Evolutionary conservation across 2,797 vertebrate species (phyloP).

Genomic region (Cryptoblepharus egeriae): DNA sequence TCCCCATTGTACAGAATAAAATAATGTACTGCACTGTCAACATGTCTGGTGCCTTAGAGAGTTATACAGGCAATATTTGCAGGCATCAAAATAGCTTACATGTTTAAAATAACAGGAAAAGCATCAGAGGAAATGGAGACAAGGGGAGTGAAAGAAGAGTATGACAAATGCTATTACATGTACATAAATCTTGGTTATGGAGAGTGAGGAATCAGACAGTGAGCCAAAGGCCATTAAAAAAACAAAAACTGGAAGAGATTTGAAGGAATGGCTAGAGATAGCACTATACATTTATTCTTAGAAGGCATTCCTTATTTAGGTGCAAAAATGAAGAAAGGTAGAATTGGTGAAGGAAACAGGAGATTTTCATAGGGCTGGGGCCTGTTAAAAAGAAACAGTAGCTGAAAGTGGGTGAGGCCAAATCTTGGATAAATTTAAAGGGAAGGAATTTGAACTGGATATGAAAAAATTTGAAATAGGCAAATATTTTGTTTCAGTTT

Average conservation of each 20-base stretch:
- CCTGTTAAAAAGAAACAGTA: not conserved
- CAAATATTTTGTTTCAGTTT: not conserved
- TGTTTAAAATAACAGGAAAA: not conserved
- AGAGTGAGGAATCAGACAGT: not conserved
- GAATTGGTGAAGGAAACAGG: not conserved
- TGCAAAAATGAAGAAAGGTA: not conserved
- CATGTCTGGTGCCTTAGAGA: not conserved
- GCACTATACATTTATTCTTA: not conserved
- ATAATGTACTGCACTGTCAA: not conserved
- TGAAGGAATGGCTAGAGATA: not conserved
- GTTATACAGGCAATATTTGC: no score
- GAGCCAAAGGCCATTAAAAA: not conserved
- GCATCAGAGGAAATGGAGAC: not conserved
- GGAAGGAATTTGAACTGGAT: not conserved
- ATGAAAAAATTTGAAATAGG: not conserved
- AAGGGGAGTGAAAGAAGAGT: not conserved
- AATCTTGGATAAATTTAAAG: not conserved
- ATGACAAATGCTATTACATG: not conserved
- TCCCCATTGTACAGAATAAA: not conserved
- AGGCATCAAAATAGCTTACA: not conserved
- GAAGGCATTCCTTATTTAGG: not conserved
- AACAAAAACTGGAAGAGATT: not conserved
- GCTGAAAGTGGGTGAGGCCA: not conserved
- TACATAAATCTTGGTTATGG: not conserved
- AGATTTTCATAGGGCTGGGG: not conserved